phyloP scores from a whole-genome alignment of 2,888 invertebrate species.

The Drosophila limbata region DNA sequence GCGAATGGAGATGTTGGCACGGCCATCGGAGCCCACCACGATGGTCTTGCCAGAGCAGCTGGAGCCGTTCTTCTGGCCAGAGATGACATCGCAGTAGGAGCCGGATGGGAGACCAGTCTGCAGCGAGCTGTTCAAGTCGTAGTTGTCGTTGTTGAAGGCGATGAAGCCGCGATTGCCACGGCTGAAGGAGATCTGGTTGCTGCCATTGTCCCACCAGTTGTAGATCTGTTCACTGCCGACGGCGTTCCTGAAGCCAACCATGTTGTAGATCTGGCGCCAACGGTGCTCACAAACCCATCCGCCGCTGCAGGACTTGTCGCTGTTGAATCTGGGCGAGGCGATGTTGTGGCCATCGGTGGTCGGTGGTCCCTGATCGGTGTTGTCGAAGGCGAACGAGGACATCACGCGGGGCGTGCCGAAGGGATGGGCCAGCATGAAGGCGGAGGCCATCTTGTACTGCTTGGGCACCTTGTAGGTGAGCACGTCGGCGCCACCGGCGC shows the following conservation, averaged over 20 bases:
- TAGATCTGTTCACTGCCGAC: slow-evolving; percentile 87
- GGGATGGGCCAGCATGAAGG: slow-evolving; percentile 95
- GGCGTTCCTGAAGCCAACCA: slow-evolving; percentile 91
- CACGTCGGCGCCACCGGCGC: slow-evolving; percentile 87
- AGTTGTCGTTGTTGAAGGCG: slow-evolving; percentile 90
- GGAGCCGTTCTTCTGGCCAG: slow-evolving; percentile 87
- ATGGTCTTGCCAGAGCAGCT: slow-evolving; percentile 80
- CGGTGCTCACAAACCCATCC: slow-evolving; percentile 95
- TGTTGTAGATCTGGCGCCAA: slow-evolving; percentile 92
- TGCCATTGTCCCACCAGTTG: slow-evolving; percentile 93
- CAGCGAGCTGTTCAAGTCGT: slow-evolving; percentile 87
- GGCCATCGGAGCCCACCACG: slow-evolving; percentile 76
- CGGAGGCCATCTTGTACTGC: slow-evolving; percentile 92
- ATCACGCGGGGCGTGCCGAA: slow-evolving; percentile 93
- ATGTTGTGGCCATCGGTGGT: slow-evolving; percentile 87
- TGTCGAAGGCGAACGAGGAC: slow-evolving; percentile 92
- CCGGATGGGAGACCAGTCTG: slow-evolving; percentile 91
- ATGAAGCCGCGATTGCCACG: slow-evolving; percentile 91
- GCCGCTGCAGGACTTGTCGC: slow-evolving; percentile 87
- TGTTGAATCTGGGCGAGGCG: slow-evolving; percentile 88
- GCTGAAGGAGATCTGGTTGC: slow-evolving; percentile 94
- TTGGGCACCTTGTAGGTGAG: slow-evolving; percentile 90
- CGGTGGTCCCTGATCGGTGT: slow-evolving; percentile 90
- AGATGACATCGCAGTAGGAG: slow-evolving; percentile 94
- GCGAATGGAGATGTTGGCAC: slow-evolving; percentile 71